Conservation (phyloP, 2,113 vertebrate species). For the Rissa tridactyla region DNA sequence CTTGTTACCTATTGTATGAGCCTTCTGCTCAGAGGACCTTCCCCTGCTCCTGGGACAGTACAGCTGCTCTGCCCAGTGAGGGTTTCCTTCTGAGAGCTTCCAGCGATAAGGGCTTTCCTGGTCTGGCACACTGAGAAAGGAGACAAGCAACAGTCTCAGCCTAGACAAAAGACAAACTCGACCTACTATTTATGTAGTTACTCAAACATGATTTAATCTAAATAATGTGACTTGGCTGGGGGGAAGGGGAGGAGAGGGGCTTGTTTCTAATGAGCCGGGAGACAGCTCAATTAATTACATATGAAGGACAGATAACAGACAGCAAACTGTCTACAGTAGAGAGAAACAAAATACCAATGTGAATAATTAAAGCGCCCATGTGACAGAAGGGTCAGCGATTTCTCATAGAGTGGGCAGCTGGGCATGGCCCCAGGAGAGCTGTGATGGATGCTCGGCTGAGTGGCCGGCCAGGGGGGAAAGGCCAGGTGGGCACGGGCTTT, state of each 20-base stretch:
- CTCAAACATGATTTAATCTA: constrained; percentile 79
- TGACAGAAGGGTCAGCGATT: constrained; percentile 24
- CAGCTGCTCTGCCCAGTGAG: neutral
- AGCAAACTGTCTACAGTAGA: constrained; percentile 48
- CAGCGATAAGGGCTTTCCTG: constrained; percentile 44
- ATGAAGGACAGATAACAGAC: constrained; percentile 67
- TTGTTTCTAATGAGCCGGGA: constrained; percentile 68
- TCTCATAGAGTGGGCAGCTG: neutral
- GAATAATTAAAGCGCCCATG: neutral
- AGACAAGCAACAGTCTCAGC: constrained; percentile 58
- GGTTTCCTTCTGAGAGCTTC: constrained; percentile 47
- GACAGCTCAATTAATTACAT: constrained; percentile 74
- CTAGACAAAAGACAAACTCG: constrained; percentile 74
- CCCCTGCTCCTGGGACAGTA: neutral
- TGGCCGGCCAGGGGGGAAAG: neutral
- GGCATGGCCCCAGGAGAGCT: neutral
- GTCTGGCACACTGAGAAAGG: constrained; percentile 54
- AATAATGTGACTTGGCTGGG: constrained; percentile 58
- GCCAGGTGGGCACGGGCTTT: neutral
- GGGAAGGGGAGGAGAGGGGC: neutral
- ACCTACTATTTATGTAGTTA: constrained; percentile 75
- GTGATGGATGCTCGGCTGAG: no score
- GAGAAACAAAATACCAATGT: neutral
- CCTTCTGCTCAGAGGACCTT: constrained; percentile 43
- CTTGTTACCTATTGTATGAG: constrained; percentile 28